Percentiles rank a stretch among this genome's conserved stretches.
These are phyloP conservation scores for Charina bottae DNA, from an alignment of 2,113 vertebrate genomes.

Conservation along the genomic window DNA sequence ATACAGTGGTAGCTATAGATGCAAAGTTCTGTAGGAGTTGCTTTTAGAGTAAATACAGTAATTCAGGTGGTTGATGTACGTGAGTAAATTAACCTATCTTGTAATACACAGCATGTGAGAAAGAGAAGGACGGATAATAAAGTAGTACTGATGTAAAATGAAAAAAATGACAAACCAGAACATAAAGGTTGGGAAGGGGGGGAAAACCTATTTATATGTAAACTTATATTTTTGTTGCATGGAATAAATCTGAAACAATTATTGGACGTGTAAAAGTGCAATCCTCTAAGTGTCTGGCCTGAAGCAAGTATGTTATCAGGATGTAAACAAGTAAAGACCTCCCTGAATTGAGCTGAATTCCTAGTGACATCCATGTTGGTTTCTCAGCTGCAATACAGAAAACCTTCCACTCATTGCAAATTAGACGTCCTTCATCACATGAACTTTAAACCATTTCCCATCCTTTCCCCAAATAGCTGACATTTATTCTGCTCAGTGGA, in stretches of 20 bases:
- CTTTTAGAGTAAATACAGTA: background rate
- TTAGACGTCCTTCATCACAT: constrained; percentile 38
- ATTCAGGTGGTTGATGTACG: background rate
- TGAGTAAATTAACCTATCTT: background rate
- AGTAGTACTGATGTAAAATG: background rate
- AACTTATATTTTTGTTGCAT: background rate
- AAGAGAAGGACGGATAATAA: background rate
- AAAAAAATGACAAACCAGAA: background rate
- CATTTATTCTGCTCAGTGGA: constrained; percentile 53
- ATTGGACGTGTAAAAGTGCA: background rate
- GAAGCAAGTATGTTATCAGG: background rate
- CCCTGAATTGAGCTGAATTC: background rate
- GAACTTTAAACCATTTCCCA: constrained; percentile 50
- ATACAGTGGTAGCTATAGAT: background rate
- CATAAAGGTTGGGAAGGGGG: background rate
- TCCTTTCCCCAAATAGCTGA: constrained; percentile 57
- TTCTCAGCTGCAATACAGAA: background rate
- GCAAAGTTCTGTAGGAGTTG: background rate
- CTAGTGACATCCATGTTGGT: background rate
- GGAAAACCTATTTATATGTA: background rate
- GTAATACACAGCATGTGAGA: background rate
- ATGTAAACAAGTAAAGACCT: background rate
- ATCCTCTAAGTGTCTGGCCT: background rate
- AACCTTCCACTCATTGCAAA: constrained; percentile 22
- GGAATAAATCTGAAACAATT: background rate